phyloP scores from a whole-genome alignment of 2,797 vertebrate species.

The Neomorphus geoffroyi region DNA sequence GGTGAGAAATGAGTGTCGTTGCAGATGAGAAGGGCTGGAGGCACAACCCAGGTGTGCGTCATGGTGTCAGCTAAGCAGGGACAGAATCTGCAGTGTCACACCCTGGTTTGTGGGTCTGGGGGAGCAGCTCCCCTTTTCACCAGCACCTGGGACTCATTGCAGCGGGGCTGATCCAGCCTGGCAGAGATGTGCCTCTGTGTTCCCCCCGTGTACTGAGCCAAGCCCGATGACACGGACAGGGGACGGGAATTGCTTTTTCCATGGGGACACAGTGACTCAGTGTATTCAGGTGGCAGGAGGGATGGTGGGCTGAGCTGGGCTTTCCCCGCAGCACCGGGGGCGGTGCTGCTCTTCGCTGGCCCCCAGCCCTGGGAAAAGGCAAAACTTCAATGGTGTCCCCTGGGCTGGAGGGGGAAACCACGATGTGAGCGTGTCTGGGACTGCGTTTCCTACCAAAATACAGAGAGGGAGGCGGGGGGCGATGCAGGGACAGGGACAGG shows the following conservation, averaged over 20 bases:
- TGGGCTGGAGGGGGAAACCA: background rate
- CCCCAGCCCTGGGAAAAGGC: background rate
- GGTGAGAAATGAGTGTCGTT: background rate
- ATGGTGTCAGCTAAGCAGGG: fast-evolving
- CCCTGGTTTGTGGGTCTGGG: background rate
- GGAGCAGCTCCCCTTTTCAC: background rate
- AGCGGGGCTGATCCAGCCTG: background rate
- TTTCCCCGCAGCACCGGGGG: background rate
- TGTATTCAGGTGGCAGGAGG: background rate
- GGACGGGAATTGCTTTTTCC: background rate
- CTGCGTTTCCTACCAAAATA: background rate
- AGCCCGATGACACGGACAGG: background rate
- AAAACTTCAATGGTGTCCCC: background rate
- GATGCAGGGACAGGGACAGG: background rate
- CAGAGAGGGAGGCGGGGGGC: background rate
- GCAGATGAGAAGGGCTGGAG: background rate
- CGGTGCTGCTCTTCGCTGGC: background rate
- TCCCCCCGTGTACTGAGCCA: background rate
- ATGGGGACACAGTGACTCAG: fast-evolving
- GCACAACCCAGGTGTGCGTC: fast-evolving
- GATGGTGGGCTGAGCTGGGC: background rate
- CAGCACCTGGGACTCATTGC: background rate
- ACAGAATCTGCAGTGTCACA: background rate
- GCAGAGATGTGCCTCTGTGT: background rate
- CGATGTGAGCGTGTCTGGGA: background rate